Base-by-base conservation (phyloP, 2,113 vertebrate genomes). In the Pantherophis guttatus region DNA sequence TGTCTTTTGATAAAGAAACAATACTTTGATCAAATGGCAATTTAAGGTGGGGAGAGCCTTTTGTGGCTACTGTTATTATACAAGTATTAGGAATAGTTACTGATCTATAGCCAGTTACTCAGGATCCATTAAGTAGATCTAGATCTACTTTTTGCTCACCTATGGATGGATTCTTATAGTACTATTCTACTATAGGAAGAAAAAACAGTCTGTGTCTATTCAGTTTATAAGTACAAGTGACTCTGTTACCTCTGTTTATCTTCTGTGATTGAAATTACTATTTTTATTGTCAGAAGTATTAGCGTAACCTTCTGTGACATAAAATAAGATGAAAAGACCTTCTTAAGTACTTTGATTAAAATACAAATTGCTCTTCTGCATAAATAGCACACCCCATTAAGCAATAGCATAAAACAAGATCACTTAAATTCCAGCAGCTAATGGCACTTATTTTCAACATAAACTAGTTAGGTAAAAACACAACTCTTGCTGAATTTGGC, bases 181-280 rank as follows among this genome's bases (percentile, higher is more conserved):
- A 91, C 86, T n/a, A 33, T 50, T 92, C 19, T 39, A 93, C 93
- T 88, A 87, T 33, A 50, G 54, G 33, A 88, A 29, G 55, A 94
- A 91, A 92, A 94, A 93, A 93, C 24, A 59, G 94, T 96, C 93
- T 96, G 93, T 92, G 93, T 52, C 94, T 87, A n/a, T 86, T 54
- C 55, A 44, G 92, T 86, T 87, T 95, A 90, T 11, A 2, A 2
- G 86, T 90, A 81, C 65, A 89, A 92, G 53, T 91, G 8, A 90
- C 65, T 48, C 87, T 87, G 24, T 29, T 92, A 92, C 87, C 91
- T 95, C 89, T 93, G 39, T 87, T 92, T 94, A 58, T 90, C 89
- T 94, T 89, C 91, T 91, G 81, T 94, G 91, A 62, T 62, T 70
- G 39, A 88, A 39, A 88, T 54, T 53, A 70, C n/a, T 88, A 10